phyloP scores from a whole-genome alignment of 2,888 invertebrate genomes.

The Drosophila heteroneura region DNA sequence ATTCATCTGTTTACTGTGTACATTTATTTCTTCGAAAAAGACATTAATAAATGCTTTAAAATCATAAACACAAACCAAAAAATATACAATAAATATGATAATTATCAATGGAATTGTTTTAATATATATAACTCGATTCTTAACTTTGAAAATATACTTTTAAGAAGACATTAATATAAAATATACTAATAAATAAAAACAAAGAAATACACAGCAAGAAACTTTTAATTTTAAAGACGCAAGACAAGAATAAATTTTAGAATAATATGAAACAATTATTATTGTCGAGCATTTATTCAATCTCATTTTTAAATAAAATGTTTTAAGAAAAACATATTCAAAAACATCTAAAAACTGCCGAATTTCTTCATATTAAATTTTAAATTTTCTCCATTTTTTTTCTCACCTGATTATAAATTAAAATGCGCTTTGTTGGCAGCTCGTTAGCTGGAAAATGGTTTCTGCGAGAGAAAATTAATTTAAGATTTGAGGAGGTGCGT shows the following conservation, averaged over 20 bases:
- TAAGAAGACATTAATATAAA: neutral
- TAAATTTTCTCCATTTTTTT: rapidly evolving
- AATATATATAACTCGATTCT: neutral
- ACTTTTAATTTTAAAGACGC: neutral
- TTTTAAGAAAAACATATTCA: neutral
- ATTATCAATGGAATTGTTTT: neutral
- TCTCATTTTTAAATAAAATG: neutral
- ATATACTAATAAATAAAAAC: neutral
- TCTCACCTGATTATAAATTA: conserved; percentile 13
- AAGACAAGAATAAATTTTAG: neutral
- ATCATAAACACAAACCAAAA: neutral
- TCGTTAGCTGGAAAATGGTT: conserved; percentile 51
- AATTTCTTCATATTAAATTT: neutral
- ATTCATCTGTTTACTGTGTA: neutral
- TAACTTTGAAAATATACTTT: neutral
- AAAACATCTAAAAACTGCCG: neutral
- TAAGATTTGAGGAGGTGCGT: conserved; percentile 68
- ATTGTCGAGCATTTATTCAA: neutral
- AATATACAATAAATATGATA: neutral
- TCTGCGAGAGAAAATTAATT: conserved; percentile 64
- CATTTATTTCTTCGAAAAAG: neutral
- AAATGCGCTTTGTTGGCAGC: conserved; percentile 28
- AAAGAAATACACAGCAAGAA: neutral
- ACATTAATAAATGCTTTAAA: neutral
- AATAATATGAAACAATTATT: neutral